Conservation (phyloP, 2,888 invertebrate species). For the Sabellastarte sp. region DNA sequence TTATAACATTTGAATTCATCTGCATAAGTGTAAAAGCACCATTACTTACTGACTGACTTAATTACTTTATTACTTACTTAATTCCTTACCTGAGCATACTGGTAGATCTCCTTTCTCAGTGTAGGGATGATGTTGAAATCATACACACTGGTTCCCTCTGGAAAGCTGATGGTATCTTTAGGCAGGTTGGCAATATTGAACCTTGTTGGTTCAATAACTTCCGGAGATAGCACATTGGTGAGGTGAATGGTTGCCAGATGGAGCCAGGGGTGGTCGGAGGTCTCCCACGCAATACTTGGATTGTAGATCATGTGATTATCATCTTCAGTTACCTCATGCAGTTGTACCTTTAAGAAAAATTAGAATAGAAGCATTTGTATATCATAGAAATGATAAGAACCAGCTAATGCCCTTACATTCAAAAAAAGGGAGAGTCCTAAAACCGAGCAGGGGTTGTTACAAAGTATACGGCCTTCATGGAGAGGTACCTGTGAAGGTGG, state of each 20-base stretch:
- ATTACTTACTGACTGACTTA: too few relatives aligned
- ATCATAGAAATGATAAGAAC: too few relatives aligned
- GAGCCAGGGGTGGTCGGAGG: conserved; percentile 16
- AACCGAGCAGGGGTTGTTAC: too few relatives aligned
- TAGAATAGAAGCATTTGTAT: too few relatives aligned
- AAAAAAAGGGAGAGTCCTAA: too few relatives aligned
- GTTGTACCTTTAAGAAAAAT: conserved; percentile 10
- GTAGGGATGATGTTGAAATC: conserved; percentile 23
- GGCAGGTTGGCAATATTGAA: conserved; percentile 14
- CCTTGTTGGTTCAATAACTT: conserved; percentile 13
- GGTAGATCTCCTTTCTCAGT: conserved; percentile 6
- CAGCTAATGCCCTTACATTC: too few relatives aligned
- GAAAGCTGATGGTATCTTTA: conserved; percentile 1
- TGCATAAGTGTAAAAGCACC: too few relatives aligned
- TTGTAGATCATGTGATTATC: conserved; percentile 18
- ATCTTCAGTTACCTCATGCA: conserved; percentile 9
- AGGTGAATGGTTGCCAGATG: conserved; percentile 17
- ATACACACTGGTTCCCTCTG: conserved; percentile 1
- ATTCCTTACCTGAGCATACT: neutral
- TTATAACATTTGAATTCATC: too few relatives aligned
- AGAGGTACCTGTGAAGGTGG: too few relatives aligned
- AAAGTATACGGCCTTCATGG: too few relatives aligned
- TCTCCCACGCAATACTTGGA: conserved; percentile 14
- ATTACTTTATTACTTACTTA: too few relatives aligned
- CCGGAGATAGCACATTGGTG: conserved; percentile 7